Evolutionary conservation across 2,797 vertebrate species (phyloP).

Genomic region (Sebastes minor): DNA sequence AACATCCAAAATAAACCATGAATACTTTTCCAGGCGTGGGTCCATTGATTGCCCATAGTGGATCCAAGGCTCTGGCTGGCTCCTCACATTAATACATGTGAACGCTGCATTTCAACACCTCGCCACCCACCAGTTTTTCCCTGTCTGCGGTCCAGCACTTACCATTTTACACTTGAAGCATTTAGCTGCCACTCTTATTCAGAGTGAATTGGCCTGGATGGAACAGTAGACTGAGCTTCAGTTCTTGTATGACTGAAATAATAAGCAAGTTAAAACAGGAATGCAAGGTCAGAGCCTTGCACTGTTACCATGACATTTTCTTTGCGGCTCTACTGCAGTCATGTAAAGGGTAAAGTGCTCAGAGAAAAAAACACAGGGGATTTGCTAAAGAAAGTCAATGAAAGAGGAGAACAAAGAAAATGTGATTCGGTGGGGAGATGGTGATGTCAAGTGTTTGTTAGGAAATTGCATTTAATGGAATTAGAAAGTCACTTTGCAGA

Average conservation of each 20-base stretch:
- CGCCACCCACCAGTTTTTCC: conserved; percentile 19
- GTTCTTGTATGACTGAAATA: conserved; percentile 23
- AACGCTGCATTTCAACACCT: conserved; percentile 16
- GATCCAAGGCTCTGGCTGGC: background rate
- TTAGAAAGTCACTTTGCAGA: conserved; percentile 2
- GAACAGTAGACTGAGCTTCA: conserved; percentile 3
- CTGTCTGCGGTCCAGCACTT: conserved; percentile 25
- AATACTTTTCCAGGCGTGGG: background rate
- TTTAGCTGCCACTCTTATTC: conserved; percentile 42
- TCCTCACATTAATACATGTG: conserved; percentile 19
- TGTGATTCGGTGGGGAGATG: background rate
- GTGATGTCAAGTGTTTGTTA: background rate
- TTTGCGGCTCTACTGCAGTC: background rate
- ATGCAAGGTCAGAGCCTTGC: background rate
- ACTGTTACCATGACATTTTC: conserved; percentile 11
- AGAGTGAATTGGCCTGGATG: conserved; percentile 35
- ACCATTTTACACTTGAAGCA: conserved; percentile 40
- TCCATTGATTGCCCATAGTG: conserved; percentile 13
- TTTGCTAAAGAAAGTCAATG: background rate
- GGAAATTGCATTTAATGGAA: background rate
- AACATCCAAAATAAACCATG: background rate
- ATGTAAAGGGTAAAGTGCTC: background rate
- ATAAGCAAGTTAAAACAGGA: conserved; percentile 5
- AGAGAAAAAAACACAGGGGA: background rate
- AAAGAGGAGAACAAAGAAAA: conserved; percentile 4